Evolutionary conservation across 2,113 vertebrate genomes (phyloP).

Genomic region (Proteles cristata): DNA sequence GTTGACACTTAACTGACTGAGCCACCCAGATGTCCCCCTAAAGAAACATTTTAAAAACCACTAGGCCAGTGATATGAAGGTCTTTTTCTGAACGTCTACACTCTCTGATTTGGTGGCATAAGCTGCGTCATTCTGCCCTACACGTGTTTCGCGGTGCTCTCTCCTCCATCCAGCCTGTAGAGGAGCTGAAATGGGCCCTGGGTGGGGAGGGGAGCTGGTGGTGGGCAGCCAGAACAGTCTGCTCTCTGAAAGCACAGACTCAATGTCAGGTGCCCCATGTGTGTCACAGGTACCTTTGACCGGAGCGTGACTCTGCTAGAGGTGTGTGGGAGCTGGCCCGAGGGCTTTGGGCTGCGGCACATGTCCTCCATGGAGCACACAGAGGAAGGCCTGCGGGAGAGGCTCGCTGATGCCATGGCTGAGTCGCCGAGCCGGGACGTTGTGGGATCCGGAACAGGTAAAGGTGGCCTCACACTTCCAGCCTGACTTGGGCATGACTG

Average conservation of each 20-base stretch:
- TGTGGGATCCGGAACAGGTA: constrained; percentile 97
- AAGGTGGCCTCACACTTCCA: constrained; percentile 61
- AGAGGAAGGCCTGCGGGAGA: constrained; percentile 95
- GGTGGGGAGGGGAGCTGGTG: not conserved
- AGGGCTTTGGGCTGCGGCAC: constrained; percentile 96
- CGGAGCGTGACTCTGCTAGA: constrained; percentile 97
- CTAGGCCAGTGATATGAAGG: fast-evolving
- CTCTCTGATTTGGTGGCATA: not conserved
- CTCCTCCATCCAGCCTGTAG: not conserved
- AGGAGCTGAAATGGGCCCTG: not conserved
- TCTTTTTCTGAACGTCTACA: not conserved
- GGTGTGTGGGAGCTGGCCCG: constrained; percentile 98
- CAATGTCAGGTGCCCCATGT: constrained; percentile 55
- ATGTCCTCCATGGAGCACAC: constrained; percentile 93
- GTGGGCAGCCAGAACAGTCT: not conserved
- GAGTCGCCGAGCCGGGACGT: constrained; percentile 96
- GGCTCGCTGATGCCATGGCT: constrained; percentile 97
- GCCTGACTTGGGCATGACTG: not conserved
- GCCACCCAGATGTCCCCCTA: not conserved
- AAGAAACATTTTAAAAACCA: not conserved
- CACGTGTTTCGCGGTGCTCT: fast-evolving
- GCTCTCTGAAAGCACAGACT: not conserved
- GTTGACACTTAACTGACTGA: too few relatives aligned
- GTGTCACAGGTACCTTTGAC: constrained; percentile 92
- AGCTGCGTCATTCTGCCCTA: fast-evolving